Base-by-base conservation (phyloP, 1,140 invertebrate genomes). In the Pinna nobilis region DNA sequence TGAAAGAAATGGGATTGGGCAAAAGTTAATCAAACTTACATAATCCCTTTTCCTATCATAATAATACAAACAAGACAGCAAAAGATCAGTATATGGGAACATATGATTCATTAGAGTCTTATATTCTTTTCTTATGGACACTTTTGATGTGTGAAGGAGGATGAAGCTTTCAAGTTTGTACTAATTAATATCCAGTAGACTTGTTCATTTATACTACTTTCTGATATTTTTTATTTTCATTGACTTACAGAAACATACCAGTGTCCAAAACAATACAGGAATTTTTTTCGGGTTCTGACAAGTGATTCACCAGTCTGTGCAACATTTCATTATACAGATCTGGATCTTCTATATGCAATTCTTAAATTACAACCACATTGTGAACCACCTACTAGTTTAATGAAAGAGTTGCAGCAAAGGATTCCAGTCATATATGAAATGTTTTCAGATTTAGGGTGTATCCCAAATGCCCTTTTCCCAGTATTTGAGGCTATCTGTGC, bases 291-390 rank as follows among this genome's bases (percentile, higher is more conserved):
- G 5, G 25, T 61, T 20, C 39, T 61, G 13, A 35, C 59, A 15
- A 39, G 59, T 41, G 35, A 61, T 25, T 61, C 59, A 41, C 59
- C 59, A 41, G 6, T 61, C 33, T 61, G 59, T 61, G 59, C 59
- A 6, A 61, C 59, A 41, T 39, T 61, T 25, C 59, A 61, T 28
- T 61, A 23, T 44, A 39, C 59, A 3, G 25, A 61, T 39, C 5
- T 61, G 13, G 11, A 61, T 28, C 25, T 61, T 23, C n/a, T 61
- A n/a, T 23, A 11, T 20, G 35, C 37, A 44, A 39, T 61, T 23
- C 25, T 61, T 15, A 28, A 41, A 28, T 37, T 61, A 20, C 32
- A 11, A 15, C 35, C n/a, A 39, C 18, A 41, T 25, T 41, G 15
- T 39, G 23, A 20, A 41, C 28, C 41, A 61, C 59, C 59, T 35